phyloP scores from a whole-genome alignment of 1,140 invertebrate species.

The Agrypnia vestita region DNA sequence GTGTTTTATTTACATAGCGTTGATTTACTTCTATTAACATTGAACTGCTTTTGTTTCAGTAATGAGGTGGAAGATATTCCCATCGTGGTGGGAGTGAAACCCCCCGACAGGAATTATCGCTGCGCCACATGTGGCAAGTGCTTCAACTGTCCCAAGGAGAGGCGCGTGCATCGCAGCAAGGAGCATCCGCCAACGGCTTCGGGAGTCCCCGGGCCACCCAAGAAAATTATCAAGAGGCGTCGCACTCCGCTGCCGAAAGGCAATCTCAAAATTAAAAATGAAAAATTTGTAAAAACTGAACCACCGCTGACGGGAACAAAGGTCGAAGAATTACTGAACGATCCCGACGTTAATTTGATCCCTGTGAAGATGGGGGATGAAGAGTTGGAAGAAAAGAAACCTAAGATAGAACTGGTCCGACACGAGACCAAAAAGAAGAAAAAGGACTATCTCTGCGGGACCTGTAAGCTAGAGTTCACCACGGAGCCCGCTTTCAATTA shows the following conservation, averaged over 20 bases:
- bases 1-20: no score
- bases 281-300: slow-evolving; percentile 51
- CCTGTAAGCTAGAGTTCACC: slow-evolving; percentile 72
- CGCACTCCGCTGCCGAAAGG: slow-evolving; percentile 64
- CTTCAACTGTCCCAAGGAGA: slow-evolving; percentile 79
- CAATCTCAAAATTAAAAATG: slow-evolving; percentile 60
- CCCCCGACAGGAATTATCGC: slow-evolving; percentile 68
- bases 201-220: not conserved
- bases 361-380: slow-evolving; percentile 37
- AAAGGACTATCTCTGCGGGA: slow-evolving; percentile 44
- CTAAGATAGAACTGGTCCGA: slow-evolving; percentile 50
- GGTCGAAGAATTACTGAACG: slow-evolving; percentile 12
- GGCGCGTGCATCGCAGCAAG: slow-evolving; percentile 76
- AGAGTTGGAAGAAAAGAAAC: slow-evolving; percentile 49
- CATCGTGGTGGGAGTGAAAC: slow-evolving; percentile 55
- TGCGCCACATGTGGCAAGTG: slow-evolving; percentile 76
- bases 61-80: slow-evolving; percentile 56
- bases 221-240: slow-evolving; percentile 60
- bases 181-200: slow-evolving; percentile 63
- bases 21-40: not conserved
- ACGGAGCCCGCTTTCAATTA: slow-evolving; percentile 77
- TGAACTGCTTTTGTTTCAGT: slow-evolving; percentile 31
- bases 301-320: slow-evolving; percentile 15
- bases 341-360: slow-evolving; percentile 6
- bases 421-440: slow-evolving; percentile 51